phyloP scores from a whole-genome alignment of 64 coral and sea anemone genomes.

The Anthopleura sola region DNA sequence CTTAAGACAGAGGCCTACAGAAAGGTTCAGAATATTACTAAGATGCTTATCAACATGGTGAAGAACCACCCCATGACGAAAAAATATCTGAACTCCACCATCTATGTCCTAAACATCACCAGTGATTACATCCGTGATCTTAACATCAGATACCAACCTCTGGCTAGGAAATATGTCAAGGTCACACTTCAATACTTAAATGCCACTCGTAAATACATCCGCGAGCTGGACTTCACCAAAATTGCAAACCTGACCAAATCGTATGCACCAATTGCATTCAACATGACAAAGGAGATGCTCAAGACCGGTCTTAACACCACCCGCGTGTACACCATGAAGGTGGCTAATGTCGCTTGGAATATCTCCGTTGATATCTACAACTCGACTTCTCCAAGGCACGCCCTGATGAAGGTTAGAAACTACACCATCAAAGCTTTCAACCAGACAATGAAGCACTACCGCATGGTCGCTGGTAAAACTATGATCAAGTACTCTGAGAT shows the following conservation, averaged over 20 bases:
- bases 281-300: constrained; percentile 10
- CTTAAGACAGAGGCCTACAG: constrained; percentile 20
- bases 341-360: not conserved
- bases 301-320: not conserved
- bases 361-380: constrained; percentile 41
- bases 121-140: constrained; percentile 23
- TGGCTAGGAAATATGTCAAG: not conserved
- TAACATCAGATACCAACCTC: not conserved
- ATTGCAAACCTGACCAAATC: constrained; percentile 5
- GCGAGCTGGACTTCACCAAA: not conserved
- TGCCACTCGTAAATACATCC: not conserved
- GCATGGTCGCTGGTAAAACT: not conserved
- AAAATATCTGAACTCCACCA: constrained; percentile 28
- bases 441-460: constrained; percentile 10
- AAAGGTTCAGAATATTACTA: constrained; percentile 40
- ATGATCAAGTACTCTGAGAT: not conserved
- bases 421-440: constrained; percentile 18
- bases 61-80: constrained; percentile 50
- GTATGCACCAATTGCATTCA: constrained; percentile 17
- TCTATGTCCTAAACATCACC: constrained; percentile 57
- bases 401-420: constrained; percentile 24
- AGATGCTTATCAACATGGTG: constrained; percentile 44
- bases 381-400: constrained; percentile 27
- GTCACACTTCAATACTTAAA: not conserved
- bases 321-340: constrained; percentile 22